phyloP scores from a whole-genome alignment of 2,113 vertebrate species.

The Laticauda laticaudata region DNA sequence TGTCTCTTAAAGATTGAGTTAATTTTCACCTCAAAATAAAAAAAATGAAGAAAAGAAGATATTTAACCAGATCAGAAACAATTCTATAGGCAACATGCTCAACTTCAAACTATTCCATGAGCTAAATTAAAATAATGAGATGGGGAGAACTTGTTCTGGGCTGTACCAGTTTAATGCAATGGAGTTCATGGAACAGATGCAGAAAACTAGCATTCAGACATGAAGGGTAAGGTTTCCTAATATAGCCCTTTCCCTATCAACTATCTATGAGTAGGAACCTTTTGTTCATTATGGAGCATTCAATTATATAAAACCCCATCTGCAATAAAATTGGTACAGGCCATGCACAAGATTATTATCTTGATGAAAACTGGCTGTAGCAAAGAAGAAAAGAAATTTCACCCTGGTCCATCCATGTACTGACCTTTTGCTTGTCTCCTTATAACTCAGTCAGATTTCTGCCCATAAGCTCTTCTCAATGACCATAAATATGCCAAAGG shows the following conservation, averaged over 20 bases:
- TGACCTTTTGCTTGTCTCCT: slow-evolving; percentile 43
- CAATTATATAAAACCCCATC: not conserved
- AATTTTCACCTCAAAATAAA: not conserved
- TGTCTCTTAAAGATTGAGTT: not conserved
- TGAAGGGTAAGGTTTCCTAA: not conserved
- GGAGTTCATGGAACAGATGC: not conserved
- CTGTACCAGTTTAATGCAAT: not conserved
- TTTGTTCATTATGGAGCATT: not conserved
- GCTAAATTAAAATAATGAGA: not conserved
- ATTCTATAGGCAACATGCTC: not conserved
- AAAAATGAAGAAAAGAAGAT: not conserved
- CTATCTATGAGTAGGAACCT: not conserved
- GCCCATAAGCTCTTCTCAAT: slow-evolving; percentile 15
- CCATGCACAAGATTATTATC: not conserved
- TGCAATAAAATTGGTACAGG: not conserved
- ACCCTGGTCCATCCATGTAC: not conserved
- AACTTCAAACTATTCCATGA: not conserved
- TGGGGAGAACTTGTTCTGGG: not conserved
- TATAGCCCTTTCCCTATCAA: not conserved
- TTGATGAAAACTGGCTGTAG: not conserved
- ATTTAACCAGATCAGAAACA: not conserved
- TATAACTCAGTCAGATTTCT: slow-evolving; percentile 47
- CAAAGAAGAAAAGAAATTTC: slow-evolving; percentile 5
- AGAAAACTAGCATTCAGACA: not conserved
- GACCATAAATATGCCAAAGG: slow-evolving; percentile 58